Percentiles rank a stretch among this genome's conserved stretches.
Evolutionary conservation across 2,797 vertebrate genomes (phyloP).

Genomic region (Intellagama lesueurii): DNA sequence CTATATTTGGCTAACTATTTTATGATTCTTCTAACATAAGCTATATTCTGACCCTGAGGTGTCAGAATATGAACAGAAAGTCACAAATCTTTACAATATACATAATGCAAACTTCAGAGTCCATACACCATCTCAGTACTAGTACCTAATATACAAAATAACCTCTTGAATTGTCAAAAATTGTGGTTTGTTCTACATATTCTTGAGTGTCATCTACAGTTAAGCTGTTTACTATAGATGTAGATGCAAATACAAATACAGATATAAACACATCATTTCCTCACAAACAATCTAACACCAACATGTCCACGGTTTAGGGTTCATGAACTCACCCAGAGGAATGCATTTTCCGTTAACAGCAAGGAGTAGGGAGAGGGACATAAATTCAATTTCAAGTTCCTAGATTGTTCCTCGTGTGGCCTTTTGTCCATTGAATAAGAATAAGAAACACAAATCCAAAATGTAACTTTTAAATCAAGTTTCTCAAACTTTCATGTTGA

Average conservation of each 20-base stretch:
- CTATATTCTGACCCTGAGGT: neutral
- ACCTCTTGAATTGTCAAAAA: neutral
- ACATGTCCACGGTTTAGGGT: neutral
- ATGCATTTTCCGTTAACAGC: neutral
- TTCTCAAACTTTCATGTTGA: conserved; percentile 15
- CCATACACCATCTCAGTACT: neutral
- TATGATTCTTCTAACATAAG: neutral
- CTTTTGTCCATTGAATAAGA: neutral
- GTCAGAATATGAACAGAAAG: conserved; percentile 6
- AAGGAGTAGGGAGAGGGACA: neutral
- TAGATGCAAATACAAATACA: neutral
- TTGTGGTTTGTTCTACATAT: neutral
- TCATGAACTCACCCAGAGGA: neutral
- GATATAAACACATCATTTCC: neutral
- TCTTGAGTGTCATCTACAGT: conserved; percentile 34
- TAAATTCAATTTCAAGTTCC: conserved; percentile 5
- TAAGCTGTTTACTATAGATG: conserved; percentile 5
- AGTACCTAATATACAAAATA: neutral
- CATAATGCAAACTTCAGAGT: neutral
- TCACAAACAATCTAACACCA: neutral
- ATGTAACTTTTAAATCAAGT: conserved; percentile 4
- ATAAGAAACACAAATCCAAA: conserved; percentile 1
- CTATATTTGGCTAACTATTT: neutral
- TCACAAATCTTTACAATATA: conserved; percentile 17
- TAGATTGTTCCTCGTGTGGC: neutral